Percentiles rank a stretch among this genome's conserved stretches.
Conservation (phyloP, 2,888 invertebrate species). For the Bellardia bayeri region DNA sequence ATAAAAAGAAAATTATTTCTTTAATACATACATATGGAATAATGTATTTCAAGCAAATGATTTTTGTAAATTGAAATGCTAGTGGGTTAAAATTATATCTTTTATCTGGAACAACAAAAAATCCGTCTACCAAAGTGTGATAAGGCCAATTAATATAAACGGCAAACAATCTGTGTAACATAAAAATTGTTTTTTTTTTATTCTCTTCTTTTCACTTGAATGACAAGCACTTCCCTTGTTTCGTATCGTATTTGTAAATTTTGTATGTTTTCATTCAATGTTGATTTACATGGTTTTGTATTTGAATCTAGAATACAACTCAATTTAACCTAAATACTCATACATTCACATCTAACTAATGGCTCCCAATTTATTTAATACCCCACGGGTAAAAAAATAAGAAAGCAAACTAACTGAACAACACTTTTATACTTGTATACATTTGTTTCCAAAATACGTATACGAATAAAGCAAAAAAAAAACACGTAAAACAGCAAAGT, state of each 20-base stretch:
- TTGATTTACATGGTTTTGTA: conserved; percentile 16
- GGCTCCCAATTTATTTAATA: conserved; percentile 66
- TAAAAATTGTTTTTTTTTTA: conserved; percentile 1
- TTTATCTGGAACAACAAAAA: not conserved
- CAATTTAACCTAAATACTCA: conserved; percentile 63
- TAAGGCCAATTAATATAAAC: conserved; percentile 49
- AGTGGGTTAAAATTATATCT: too few species aligned
- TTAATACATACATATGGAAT: too few species aligned
- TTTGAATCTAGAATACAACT: conserved; percentile 35
- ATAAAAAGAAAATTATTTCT: too few species aligned
- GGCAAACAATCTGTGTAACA: conserved; percentile 39
- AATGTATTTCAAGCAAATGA: too few species aligned
- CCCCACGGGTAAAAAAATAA: conserved; percentile 18
- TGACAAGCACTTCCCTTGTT: not conserved
- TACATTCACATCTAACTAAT: conserved; percentile 62
- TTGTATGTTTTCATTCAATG: not conserved
- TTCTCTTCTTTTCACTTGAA: not conserved
- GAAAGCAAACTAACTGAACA: not conserved
- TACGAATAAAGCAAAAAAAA: not conserved
- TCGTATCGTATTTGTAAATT: too few species aligned
- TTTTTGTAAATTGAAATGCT: too few species aligned
- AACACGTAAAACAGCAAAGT: not conserved
- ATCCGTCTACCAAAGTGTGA: not conserved
- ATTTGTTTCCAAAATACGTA: not conserved
- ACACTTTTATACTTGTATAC: not conserved